A percentile compares a stretch with the other conserved stretches of the same genome.
Conservation (phyloP, 64 coral and sea anemone genomes). For the Dendronephthya gigantea region DNA sequence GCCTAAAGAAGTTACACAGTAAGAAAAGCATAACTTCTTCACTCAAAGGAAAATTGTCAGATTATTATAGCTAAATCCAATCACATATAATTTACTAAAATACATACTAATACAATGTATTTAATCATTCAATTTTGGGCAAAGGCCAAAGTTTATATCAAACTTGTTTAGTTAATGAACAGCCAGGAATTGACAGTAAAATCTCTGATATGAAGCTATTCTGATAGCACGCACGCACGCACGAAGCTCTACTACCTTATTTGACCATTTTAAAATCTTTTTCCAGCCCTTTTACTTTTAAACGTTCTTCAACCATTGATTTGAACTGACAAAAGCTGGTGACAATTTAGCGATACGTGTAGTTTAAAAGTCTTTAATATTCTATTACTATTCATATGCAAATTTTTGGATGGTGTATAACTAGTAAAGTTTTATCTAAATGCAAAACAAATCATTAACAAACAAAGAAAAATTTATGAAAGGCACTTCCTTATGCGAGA, state of each 20-base stretch:
- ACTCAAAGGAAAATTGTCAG: no score
- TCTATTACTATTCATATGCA: constrained; percentile 19
- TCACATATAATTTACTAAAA: no score
- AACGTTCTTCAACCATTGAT: neutral
- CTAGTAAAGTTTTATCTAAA: neutral
- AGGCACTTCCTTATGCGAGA: neutral
- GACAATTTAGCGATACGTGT: neutral
- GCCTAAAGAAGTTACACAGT: no score
- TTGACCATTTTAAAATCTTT: neutral
- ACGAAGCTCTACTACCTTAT: neutral
- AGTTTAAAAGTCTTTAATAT: constrained; percentile 13
- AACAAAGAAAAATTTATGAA: neutral
- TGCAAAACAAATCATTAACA: neutral
- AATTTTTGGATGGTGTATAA: constrained; percentile 8
- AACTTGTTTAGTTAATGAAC: no score
- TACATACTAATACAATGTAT: no score
- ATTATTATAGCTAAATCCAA: no score
- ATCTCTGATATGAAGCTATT: no score
- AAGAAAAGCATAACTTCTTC: no score
- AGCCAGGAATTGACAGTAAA: no score
- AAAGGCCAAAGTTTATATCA: no score
- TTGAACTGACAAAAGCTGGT: neutral
- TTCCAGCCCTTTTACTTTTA: neutral
- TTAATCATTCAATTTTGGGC: no score
- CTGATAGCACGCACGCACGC: no score